A percentile compares a stretch with the other conserved stretches of the same genome.
These are phyloP conservation scores for Beaufortia kweichowensis DNA, from an alignment of 2,113 vertebrate species.

Conservation along the genomic window DNA sequence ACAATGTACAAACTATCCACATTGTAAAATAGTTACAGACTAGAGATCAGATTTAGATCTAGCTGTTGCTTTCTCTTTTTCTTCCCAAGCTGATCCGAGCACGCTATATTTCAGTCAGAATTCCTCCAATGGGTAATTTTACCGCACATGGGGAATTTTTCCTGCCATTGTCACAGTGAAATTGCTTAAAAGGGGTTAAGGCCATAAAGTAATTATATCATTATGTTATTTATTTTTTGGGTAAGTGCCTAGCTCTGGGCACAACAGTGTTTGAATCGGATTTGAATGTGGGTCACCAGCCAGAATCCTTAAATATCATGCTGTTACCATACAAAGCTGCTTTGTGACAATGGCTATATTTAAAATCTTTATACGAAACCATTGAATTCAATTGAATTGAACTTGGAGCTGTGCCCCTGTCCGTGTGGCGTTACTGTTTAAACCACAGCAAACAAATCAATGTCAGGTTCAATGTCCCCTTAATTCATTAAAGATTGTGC, in stretches of 20 bases:
- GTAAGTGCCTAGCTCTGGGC: too few relatives aligned
- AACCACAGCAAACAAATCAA: conserved; percentile 26
- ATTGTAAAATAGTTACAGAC: too few relatives aligned
- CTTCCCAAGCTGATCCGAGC: not conserved
- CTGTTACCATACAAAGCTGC: not conserved
- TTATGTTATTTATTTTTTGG: too few relatives aligned
- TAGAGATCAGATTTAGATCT: too few relatives aligned
- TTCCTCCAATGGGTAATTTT: not conserved
- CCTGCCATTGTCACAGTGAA: too few relatives aligned
- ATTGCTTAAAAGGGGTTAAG: too few relatives aligned
- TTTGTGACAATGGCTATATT: not conserved
- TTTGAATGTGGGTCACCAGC: conserved; percentile 10
- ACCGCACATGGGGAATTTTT: not conserved
- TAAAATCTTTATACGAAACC: not conserved
- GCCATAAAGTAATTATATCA: too few relatives aligned
- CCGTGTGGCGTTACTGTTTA: conserved; percentile 12
- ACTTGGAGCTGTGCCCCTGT: conserved; percentile 1
- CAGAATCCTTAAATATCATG: conserved; percentile 6
- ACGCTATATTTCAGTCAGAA: not conserved
- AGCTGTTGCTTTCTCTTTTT: not conserved
- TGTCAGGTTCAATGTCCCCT: conserved; percentile 24
- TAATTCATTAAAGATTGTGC: conserved; percentile 34
- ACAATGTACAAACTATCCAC: too few relatives aligned
- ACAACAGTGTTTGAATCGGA: not conserved
- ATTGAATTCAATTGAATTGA: not conserved